Evolutionary conservation across 1,140 invertebrate species (phyloP).

Genomic region (Popillia japonica): DNA sequence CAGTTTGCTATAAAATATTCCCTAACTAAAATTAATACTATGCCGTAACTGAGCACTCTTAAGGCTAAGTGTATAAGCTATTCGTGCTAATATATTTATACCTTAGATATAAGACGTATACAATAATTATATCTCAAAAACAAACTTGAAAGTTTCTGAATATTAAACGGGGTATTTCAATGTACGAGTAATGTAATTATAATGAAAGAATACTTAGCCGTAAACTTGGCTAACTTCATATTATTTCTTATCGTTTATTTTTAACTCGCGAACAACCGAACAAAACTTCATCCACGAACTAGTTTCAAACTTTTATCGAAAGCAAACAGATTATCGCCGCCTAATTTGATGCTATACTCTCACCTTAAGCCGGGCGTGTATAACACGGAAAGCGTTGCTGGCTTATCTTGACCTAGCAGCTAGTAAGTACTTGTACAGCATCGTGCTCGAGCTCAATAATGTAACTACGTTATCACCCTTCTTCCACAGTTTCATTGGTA

Average conservation of each 20-base stretch:
- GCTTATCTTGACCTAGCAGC: neutral
- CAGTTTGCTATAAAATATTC: too few relatives aligned
- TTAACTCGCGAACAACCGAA: neutral
- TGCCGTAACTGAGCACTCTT: too few relatives aligned
- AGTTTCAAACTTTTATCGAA: neutral
- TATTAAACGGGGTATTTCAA: too few relatives aligned
- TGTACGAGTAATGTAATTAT: too few relatives aligned
- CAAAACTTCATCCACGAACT: neutral
- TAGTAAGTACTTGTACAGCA: neutral
- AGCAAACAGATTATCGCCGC: neutral
- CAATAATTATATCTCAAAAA: too few relatives aligned
- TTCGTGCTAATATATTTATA: too few relatives aligned
- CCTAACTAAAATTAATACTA: too few relatives aligned
- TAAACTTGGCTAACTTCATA: neutral
- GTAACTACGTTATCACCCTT: neutral
- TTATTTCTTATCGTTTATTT: conserved; percentile 11
- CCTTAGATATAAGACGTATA: too few relatives aligned
- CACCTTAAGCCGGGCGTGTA: neutral
- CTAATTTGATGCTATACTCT: neutral
- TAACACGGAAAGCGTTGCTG: neutral
- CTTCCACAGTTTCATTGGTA: too few relatives aligned
- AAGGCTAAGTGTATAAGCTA: too few relatives aligned
- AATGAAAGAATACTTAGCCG: too few relatives aligned
- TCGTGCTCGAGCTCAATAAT: neutral
- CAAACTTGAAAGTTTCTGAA: too few relatives aligned